Conservation (phyloP, 2,113 vertebrate species). For the Amazona vittata region DNA sequence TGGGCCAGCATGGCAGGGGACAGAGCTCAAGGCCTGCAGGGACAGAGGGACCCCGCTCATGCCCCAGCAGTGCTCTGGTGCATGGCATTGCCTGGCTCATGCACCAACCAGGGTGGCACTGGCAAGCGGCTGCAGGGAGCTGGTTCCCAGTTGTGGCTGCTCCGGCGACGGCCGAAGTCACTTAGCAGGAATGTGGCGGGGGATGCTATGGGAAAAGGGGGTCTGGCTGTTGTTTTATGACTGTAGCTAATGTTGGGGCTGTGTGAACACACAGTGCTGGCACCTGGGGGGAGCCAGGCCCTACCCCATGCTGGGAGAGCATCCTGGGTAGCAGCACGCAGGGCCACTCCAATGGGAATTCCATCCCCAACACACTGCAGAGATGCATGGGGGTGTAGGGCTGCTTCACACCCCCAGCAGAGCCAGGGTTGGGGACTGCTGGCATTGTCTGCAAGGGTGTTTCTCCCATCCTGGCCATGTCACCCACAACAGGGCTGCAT, state of each 20-base stretch:
- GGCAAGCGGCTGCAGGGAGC: not conserved
- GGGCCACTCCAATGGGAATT: not conserved
- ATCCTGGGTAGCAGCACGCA: fast-evolving
- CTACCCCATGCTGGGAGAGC: not conserved
- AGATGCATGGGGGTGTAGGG: not conserved
- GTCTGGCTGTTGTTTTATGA: not conserved
- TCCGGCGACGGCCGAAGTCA: not conserved
- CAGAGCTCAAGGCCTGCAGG: not conserved
- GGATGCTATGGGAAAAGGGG: not conserved
- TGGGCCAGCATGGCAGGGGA: not conserved
- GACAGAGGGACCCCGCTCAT: fast-evolving
- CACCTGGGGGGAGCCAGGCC: not conserved
- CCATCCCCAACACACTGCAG: not conserved
- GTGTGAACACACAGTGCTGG: not conserved
- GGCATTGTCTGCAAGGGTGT: not conserved
- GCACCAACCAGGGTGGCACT: fast-evolving
- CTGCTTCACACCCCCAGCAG: not conserved
- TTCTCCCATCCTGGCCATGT: not conserved
- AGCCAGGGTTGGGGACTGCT: not conserved
- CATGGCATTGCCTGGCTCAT: fast-evolving
- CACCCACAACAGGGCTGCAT: not conserved
- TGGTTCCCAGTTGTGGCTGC: not conserved
- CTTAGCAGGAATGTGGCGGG: not conserved
- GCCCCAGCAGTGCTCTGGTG: not conserved
- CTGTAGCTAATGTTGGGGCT: not conserved